Evolutionary conservation across 2,888 invertebrate species (phyloP).

Genomic region (Diarsia rubi): DNA sequence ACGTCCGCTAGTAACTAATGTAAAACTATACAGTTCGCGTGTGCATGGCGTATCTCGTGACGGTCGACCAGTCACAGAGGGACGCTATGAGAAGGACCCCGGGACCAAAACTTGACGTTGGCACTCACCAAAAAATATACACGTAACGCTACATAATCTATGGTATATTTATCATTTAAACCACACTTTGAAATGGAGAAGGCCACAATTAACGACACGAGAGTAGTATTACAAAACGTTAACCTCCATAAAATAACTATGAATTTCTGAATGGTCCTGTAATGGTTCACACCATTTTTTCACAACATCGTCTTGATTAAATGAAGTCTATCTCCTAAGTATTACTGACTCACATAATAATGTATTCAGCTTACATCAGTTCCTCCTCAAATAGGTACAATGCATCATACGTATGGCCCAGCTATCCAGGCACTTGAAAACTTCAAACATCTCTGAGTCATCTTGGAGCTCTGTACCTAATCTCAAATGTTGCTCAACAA

Average conservation of each 20-base stretch:
- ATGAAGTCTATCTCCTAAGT: neutral
- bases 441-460: constrained; percentile 22
- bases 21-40: too few relatives aligned
- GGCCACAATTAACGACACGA: neutral
- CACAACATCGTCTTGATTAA: neutral
- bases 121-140: too few relatives aligned
- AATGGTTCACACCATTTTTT: neutral
- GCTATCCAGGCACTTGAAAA: constrained; percentile 29
- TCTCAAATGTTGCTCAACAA: constrained; percentile 29
- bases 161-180: too few relatives aligned
- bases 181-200: neutral
- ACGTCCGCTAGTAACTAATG: too few relatives aligned
- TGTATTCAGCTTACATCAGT: neutral
- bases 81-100: too few relatives aligned
- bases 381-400: neutral
- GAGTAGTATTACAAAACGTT: too few relatives aligned
- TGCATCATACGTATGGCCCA: neutral
- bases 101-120: too few relatives aligned
- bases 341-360: constrained; percentile 5
- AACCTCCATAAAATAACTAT: neutral
- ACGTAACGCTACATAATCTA: too few relatives aligned
- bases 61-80: too few relatives aligned
- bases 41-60: too few relatives aligned
- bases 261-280: neutral
- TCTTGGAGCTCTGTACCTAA: constrained; percentile 21